These are phyloP conservation scores for Montipora foliosa DNA, from an alignment of 64 coral and sea anemone genomes.

Conservation along the genomic window DNA sequence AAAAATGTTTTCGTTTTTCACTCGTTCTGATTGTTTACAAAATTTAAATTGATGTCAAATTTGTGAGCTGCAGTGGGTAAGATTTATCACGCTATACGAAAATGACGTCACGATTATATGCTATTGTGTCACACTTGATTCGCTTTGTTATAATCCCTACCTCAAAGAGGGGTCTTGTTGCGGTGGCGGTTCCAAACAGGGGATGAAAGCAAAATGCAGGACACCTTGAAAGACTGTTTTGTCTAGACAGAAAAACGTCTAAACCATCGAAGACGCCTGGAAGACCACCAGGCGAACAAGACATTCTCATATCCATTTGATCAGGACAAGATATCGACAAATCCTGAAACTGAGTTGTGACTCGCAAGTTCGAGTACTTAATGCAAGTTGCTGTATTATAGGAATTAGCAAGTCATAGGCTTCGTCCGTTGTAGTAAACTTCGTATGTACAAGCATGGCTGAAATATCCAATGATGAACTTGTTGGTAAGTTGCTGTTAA, in stretches of 20 bases:
- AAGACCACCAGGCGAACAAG: no score
- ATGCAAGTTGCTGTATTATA: no score
- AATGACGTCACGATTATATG: slow-evolving; percentile 7
- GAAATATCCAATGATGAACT: background rate
- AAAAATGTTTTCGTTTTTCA: background rate
- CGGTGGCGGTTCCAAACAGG: background rate
- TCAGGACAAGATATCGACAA: no score
- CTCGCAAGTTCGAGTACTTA: background rate
- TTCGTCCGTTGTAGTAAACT: background rate
- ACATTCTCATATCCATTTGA: no score
- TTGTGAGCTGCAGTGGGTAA: background rate
- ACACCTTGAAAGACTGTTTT: background rate
- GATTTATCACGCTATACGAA: background rate
- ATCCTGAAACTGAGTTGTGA: background rate
- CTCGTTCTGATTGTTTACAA: background rate
- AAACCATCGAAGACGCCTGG: no score
- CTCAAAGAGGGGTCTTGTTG: background rate
- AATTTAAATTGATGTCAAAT: background rate
- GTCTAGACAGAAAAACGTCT: no score
- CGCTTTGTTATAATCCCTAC: background rate
- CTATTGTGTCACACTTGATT: slow-evolving; percentile 29
- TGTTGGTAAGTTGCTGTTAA: slow-evolving; percentile 17
- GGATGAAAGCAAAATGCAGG: background rate
- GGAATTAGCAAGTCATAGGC: no score
- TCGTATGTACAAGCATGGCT: background rate